phyloP scores from a whole-genome alignment of 2,113 vertebrate species.

The Pica pica region DNA sequence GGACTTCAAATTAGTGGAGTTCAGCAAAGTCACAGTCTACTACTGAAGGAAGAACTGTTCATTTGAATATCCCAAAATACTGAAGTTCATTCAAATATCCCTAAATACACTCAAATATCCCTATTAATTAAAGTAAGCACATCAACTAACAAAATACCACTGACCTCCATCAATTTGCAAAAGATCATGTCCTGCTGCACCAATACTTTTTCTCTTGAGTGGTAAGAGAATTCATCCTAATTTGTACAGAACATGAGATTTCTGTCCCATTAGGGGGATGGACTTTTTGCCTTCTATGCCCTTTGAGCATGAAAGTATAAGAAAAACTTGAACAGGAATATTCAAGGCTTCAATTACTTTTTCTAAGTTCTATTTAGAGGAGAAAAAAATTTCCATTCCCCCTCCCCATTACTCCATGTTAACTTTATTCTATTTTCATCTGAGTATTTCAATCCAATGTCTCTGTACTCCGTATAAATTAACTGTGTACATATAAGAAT shows the following conservation, averaged over 20 bases:
- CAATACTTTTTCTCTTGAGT: background rate
- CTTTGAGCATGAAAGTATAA: background rate
- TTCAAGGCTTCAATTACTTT: background rate
- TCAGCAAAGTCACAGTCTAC: background rate
- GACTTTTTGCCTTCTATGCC: background rate
- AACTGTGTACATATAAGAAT: background rate
- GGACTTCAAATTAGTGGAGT: background rate
- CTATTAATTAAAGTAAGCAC: background rate
- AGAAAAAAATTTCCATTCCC: background rate
- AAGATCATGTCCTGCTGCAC: background rate
- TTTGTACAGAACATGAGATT: background rate
- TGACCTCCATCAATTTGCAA: background rate
- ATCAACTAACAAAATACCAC: background rate
- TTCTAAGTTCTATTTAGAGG: background rate
- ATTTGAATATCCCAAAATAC: background rate
- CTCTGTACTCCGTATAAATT: background rate
- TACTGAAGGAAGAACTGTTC: background rate
- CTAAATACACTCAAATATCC: background rate
- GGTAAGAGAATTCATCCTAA: background rate
- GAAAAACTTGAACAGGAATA: background rate
- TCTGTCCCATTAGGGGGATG: background rate
- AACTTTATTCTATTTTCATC: background rate
- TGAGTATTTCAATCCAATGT: background rate
- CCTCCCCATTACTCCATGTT: background rate
- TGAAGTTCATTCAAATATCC: background rate